Conservation (phyloP, 2,113 vertebrate species). For the Thermophis baileyi region DNA sequence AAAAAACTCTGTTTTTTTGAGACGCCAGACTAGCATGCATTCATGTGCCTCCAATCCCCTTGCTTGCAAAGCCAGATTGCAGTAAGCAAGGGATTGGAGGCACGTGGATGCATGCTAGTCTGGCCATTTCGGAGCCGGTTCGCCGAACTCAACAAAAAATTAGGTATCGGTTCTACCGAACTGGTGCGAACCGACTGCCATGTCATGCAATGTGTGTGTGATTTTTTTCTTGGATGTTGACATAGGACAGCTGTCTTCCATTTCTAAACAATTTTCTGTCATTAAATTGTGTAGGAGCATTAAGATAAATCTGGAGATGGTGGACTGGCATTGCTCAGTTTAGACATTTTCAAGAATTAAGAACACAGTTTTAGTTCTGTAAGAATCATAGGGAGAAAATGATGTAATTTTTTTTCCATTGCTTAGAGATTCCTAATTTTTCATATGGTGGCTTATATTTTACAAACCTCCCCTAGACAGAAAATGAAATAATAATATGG, state of each 20-base stretch:
- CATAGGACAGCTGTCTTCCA: not conserved
- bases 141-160: too few species aligned
- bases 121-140: too few species aligned
- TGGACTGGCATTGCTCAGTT: not conserved
- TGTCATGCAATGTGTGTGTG: not conserved
- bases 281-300: not conserved
- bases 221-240: not conserved
- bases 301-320: not conserved
- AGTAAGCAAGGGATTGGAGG: too few species aligned
- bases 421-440: not conserved
- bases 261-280: not conserved
- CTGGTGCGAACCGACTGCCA: not conserved
- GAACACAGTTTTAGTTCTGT: not conserved
- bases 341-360: not conserved
- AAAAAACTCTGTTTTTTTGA: too few species aligned
- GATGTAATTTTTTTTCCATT: not conserved
- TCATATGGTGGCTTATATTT: not conserved
- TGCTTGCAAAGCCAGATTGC: too few species aligned
- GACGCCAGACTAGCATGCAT: too few species aligned
- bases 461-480: not conserved
- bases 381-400: not conserved
- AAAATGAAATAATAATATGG: not conserved
- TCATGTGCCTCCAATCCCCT: too few species aligned
- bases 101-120: too few species aligned
- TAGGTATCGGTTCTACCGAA: too few species aligned